Evolutionary conservation across 1,140 invertebrate genomes (phyloP), one percentile per base, ranked within the genome.

Genomic region (Heterodera schachtii): DNA sequence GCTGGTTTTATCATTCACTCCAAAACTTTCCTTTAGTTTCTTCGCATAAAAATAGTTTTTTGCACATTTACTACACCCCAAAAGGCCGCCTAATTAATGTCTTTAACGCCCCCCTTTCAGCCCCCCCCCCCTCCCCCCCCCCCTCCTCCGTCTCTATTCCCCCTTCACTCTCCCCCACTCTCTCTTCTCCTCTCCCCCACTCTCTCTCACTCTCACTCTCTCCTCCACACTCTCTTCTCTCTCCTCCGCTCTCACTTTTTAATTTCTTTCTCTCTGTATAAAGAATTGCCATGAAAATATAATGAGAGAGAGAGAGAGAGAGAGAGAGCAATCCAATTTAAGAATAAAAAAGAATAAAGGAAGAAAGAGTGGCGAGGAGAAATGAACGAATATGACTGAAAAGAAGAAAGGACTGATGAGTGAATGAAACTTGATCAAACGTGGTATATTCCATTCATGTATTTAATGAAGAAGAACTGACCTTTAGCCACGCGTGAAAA

Each of bases 401-500:
- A 69, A 7, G 7, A 69, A 7, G n/a, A 19, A 69, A 19, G n/a
- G 3, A 16, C 7, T 16, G 67, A 69, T n/a, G 7, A 7, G 6
- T 9, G 16, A 43, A 8, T 69, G n/a, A 69, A 8, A 0, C 11
- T 52, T 6, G 49, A 8, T 52, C 49, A 52, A 11, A 52, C 6
- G 6, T 52, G 49, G 11, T 52, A 6, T 11, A 11, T 52, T 11
- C 49, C 49, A 52, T 8, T 71, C 9, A 31, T 16, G 31, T 71
- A 11, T 31, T 31, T 31, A 31, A 31, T 31, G 31, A 31, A 31
- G 31, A 31, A 11, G 7, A 31, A 13, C 75, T 11, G 60, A 88
- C 87, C 82, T 89, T 89, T n/a, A 88, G 80, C 87, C 87, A 88
- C 2, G 89, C 89, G 70, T 89, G 83, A 73, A 88, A 88, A 78